Evolutionary conservation across 2,797 vertebrate species (phyloP), one percentile per base, ranked within the genome.

Genomic region (Hippocampus kuda): DNA sequence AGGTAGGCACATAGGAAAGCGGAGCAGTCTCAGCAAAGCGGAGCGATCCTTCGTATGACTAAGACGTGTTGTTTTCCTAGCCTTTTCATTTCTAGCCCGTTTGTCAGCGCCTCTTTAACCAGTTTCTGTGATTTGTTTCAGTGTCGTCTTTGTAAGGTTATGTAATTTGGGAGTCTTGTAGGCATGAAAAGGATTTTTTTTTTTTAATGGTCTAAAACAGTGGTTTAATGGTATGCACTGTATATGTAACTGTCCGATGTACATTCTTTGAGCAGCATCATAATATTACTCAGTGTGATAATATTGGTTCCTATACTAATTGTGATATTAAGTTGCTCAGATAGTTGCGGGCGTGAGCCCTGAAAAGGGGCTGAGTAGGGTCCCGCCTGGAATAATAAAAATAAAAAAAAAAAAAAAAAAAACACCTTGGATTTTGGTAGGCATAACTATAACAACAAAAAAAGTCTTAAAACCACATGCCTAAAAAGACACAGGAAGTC

Each of bases 21-120:
- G 66, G 34, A 42, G 53, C 65, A 60, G 64, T 69, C 70, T 72
- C 34, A 3, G 59, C 44, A 54, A 69, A 79, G 78, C 42, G 67
- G 41, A 42, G 53, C 65, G 60, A 62, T 69, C 70, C 71, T 72
- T 81, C 77, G 81, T 77, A 81, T 76, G 71, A 83, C 73, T 79
- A 54, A n/a, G 67, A 82, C 77, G 77, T 81, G 68, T 64, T 70
- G 59, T 79, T 83, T 75, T 81, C 13, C 72, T 70, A 70, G 71
- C 78, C 73, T 83, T 82, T 78, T 65, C 70, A 72, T 81, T 72
- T 73, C 53, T 78, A 65, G 34, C 34, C 34, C 6, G 6, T 68
- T 81, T 72, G 65, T 65, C 83, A 11, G 30, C 9, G 10, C 1
- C 15, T 26, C 56, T 54, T 56, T 24, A 11, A 51, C 49, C 20